Evolutionary conservation across 2,113 vertebrate genomes (phyloP).

Genomic region (Leuciscus idus): DNA sequence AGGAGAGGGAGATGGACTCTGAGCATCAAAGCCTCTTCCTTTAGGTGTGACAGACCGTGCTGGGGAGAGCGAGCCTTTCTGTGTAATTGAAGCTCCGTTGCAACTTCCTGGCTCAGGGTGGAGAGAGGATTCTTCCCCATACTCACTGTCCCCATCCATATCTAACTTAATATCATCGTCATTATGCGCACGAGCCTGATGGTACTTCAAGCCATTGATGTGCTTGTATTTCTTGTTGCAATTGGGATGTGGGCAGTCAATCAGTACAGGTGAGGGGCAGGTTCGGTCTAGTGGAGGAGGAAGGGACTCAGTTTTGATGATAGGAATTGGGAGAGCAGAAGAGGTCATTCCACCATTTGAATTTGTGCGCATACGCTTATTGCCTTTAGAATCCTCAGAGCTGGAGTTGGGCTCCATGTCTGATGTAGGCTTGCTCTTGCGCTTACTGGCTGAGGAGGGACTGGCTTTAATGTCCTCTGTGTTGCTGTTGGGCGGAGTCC

Average conservation of each 20-base stretch:
- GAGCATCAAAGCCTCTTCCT: constrained; percentile 90
- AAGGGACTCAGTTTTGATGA: constrained; percentile 85
- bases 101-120: constrained; percentile 87
- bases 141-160: constrained; percentile 92
- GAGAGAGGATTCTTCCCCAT: constrained; percentile 88
- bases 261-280: constrained; percentile 95
- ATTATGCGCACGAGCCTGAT: constrained; percentile 96
- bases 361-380: constrained; percentile 96
- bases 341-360: constrained; percentile 77
- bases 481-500: constrained; percentile 84
- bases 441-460: constrained; percentile 89
- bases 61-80: constrained; percentile 94
- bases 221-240: constrained; percentile 99
- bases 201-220: constrained; percentile 98
- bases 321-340: constrained; percentile 71
- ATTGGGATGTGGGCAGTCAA: constrained; percentile 97
- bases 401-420: constrained; percentile 99
- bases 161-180: constrained; percentile 95
- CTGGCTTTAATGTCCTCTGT: constrained; percentile 94
- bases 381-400: constrained; percentile 97
- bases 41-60: constrained; percentile 94
- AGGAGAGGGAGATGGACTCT: constrained; percentile 92
- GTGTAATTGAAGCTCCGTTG: constrained; percentile 86
- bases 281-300: constrained; percentile 84
- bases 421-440: constrained; percentile 93